Conservation (phyloP, 2,888 invertebrate species). For the Hedya salicella region DNA sequence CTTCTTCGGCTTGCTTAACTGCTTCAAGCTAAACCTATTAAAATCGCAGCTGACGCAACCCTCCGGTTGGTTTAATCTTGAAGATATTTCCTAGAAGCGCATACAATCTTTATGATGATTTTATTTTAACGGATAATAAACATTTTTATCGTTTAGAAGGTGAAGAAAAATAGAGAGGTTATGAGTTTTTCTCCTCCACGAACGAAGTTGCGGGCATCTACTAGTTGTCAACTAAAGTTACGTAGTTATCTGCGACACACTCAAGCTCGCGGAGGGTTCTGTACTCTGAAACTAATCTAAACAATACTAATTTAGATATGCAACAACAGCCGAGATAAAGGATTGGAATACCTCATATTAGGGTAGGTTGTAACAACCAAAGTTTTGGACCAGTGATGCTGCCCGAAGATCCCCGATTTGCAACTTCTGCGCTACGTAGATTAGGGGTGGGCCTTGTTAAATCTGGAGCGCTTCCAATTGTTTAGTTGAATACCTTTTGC, state of each 20-base stretch:
- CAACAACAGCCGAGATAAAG: constrained; percentile 38
- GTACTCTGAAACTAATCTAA: constrained; percentile 38
- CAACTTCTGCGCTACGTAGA: constrained; percentile 28
- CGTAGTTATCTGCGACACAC: neutral
- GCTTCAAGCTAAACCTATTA: constrained; percentile 16
- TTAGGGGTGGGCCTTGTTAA: constrained; percentile 18
- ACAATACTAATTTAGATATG: constrained; percentile 42
- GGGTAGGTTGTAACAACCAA: constrained; percentile 23
- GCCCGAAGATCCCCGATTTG: constrained; percentile 37
- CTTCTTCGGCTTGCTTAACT: no score
- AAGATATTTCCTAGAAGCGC: constrained; percentile 14
- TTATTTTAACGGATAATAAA: no score
- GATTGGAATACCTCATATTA: constrained; percentile 38
- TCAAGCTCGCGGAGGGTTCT: constrained; percentile 1
- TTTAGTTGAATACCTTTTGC: neutral
- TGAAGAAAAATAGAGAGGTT: no score
- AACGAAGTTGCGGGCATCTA: no score
- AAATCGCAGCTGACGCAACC: constrained; percentile 15
- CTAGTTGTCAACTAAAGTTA: neutral
- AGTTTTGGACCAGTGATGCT: constrained; percentile 34
- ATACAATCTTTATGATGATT: neutral
- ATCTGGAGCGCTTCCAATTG: constrained; percentile 12
- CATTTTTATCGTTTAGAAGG: no score
- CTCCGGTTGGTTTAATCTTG: constrained; percentile 20
- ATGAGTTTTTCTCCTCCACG: no score